Percentiles rank a stretch among this genome's conserved stretches.
Evolutionary conservation across 2,113 vertebrate species (phyloP).

Genomic region (Lates calcarifer): DNA sequence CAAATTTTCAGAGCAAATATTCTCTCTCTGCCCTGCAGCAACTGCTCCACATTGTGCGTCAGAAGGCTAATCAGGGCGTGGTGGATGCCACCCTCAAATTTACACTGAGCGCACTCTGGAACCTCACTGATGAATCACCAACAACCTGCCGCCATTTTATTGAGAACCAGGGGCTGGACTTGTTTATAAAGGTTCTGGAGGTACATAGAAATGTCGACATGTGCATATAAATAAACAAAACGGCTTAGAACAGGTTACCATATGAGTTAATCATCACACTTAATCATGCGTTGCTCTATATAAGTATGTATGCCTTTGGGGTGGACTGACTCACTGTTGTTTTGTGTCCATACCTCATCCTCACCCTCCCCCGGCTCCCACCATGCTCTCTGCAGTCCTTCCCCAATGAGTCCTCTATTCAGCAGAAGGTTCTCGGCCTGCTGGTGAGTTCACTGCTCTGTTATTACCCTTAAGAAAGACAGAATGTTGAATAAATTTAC

Average conservation of each 20-base stretch:
- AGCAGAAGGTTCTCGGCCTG: conserved; percentile 98
- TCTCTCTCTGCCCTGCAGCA: conserved; percentile 82
- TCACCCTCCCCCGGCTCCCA: no score
- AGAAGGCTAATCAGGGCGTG: conserved; percentile 94
- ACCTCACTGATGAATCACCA: conserved; percentile 99
- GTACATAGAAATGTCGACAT: conserved; percentile 76
- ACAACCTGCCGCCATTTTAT: conserved; percentile 99
- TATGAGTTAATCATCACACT: background rate
- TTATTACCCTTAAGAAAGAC: background rate
- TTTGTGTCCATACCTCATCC: conserved; percentile 28
- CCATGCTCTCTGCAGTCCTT: conserved; percentile 88
- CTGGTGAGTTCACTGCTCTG: conserved; percentile 87
- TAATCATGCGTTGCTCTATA: conserved; percentile 12
- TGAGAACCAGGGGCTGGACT: conserved; percentile 97
- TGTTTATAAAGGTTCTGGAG: conserved; percentile 98
- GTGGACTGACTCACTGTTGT: conserved; percentile 50
- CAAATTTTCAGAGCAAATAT: background rate
- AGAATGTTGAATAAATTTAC: background rate
- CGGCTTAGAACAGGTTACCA: background rate
- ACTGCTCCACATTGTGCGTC: conserved; percentile 98
- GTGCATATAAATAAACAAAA: background rate
- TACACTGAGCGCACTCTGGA: conserved; percentile 98
- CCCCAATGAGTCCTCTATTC: conserved; percentile 96
- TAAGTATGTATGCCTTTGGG: conserved; percentile 4
- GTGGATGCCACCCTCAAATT: conserved; percentile 99